Conservation (phyloP, 2,797 vertebrate species). For the Poecilia wingei region DNA sequence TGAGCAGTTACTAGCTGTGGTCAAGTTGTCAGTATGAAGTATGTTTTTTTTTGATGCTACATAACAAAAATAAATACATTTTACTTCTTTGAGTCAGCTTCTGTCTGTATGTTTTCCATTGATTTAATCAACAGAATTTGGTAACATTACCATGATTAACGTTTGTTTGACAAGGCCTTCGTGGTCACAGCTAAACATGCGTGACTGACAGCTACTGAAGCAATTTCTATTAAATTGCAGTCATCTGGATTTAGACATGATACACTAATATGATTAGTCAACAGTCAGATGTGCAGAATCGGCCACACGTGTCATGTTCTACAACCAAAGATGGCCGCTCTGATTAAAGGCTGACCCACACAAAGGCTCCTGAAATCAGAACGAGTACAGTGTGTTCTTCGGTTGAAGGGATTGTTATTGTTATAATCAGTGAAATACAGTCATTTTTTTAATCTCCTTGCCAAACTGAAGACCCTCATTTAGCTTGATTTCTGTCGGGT, state of each 20-base stretch:
- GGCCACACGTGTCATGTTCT: neutral
- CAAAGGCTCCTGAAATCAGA: conserved; percentile 11
- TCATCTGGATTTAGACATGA: neutral
- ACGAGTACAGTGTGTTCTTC: neutral
- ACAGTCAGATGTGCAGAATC: neutral
- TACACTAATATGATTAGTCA: neutral
- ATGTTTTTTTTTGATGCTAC: neutral
- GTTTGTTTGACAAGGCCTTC: neutral
- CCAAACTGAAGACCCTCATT: conserved; percentile 35
- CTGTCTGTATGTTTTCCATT: neutral
- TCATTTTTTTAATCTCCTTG: neutral
- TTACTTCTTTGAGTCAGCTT: neutral
- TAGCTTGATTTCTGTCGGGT: conserved; percentile 26
- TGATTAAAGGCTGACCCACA: conserved; percentile 16
- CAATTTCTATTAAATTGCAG: neutral
- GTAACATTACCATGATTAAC: neutral
- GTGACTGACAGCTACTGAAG: conserved; percentile 3
- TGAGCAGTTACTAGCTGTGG: neutral
- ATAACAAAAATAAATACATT: neutral
- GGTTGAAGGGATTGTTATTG: conserved; percentile 23
- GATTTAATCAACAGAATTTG: neutral
- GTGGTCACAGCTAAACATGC: conserved; percentile 3
- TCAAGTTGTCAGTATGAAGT: neutral
- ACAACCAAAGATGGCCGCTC: neutral
- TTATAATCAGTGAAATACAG: conserved; percentile 36